Conservation (phyloP, 2,113 vertebrate genomes). For the chimpanzee (Pan troglodytes) region NHGRI_mPanTro3-v2.1_pri NC_072407.2:24331501-24332000, state of each 20-base stretch:
- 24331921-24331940: no score
- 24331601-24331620: not conserved
- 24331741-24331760: not conserved
- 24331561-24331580: not conserved
- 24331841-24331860: not conserved
- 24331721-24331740: not conserved
- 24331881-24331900: no score
- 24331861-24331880: not conserved
- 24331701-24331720: not conserved
- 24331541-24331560: not conserved
- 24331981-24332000: no score
- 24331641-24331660: not conserved
- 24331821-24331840: no score
- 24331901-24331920: no score
- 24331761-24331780: not conserved
- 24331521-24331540: not conserved
- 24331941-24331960: no score
- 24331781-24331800: not conserved
- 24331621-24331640: not conserved
- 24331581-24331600: not conserved
- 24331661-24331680: not conserved
- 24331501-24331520: not conserved
- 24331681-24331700: not conserved
- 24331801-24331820: no score
- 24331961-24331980: no score